Conservation (phyloP, 2,888 invertebrate genomes). For the Acanthosoma haemorrhoidale region DNA sequence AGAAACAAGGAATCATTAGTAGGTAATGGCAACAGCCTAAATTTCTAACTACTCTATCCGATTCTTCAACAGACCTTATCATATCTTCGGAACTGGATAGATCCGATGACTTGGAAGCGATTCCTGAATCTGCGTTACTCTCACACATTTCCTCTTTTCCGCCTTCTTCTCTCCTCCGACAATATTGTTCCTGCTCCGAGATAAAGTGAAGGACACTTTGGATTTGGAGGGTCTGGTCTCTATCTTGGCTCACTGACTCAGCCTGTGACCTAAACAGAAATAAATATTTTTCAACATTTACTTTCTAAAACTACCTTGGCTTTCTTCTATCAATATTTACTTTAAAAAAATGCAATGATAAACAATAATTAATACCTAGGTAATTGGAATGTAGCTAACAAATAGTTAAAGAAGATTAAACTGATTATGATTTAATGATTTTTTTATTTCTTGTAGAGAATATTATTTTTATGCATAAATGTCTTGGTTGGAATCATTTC, state of each 20-base stretch:
- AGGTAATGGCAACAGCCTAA: background rate
- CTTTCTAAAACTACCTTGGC: too few species aligned
- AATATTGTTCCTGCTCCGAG: constrained; percentile 70
- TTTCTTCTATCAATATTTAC: too few species aligned
- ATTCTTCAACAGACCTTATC: background rate
- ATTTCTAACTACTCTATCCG: too few species aligned
- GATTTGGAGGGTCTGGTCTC: constrained; percentile 65
- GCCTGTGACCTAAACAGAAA: constrained; percentile 20
- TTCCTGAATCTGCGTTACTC: constrained; percentile 25
- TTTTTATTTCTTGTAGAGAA: too few species aligned
- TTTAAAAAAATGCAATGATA: too few species aligned
- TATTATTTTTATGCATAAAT: too few species aligned
- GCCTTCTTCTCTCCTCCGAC: constrained; percentile 10
- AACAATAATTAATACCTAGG: too few species aligned
- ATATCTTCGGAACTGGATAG: constrained; percentile 37
- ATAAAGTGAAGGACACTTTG: constrained; percentile 65
- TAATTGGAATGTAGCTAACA: too few species aligned
- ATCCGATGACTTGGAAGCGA: constrained; percentile 40
- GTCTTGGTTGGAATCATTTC: too few species aligned
- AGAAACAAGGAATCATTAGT: background rate
- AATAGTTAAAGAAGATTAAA: too few species aligned
- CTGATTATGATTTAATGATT: too few species aligned
- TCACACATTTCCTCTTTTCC: constrained; percentile 17
- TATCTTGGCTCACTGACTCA: constrained; percentile 44
- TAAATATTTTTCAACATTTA: constrained; percentile 22